Evolutionary conservation across 2,113 vertebrate genomes (phyloP), one percentile per base, ranked within the genome.

Genomic region (Zapornia atra): DNA sequence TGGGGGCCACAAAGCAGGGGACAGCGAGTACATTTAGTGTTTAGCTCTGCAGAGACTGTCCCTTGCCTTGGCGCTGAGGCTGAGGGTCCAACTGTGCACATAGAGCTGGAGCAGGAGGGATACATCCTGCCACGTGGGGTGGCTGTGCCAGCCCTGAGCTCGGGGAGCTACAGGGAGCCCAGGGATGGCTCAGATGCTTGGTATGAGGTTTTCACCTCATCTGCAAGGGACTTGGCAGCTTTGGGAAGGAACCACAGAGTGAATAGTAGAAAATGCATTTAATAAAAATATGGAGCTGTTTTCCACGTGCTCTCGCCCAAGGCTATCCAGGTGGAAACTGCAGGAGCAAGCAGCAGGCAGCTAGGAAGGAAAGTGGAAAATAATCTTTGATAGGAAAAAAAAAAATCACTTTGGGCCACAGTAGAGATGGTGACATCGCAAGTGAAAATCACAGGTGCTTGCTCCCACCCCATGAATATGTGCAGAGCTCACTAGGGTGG

Each of bases 91-190:
- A 10, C 15, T 82, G 24, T 4, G 10, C 22, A 22, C 0, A 2
- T 18, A 44, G 61, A 76, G 26, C n/a, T 2, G 4, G 31, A 24
- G 20, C 10, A 0, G 79, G 42, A 48, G 3, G 5, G 26, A 72
- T 17, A 10, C 2, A 3, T 38, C 44, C 53, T 36, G 21, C 29
- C 2, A 5, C 2, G 1, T 1, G 11, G 31, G 53, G 34, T 0
- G 8, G 46, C 36, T 66, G 64, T 57, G 64, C 63, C 83, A 79
- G 44, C 20, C 11, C 61, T 28, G 54, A 82, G 36, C 50, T 33
- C 0, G 0, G 15, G 29, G 25, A 78, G 15, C 56, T 46, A 24
- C 3, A 2, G 15, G 16, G 25, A 60, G 26, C 21, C 36, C 65
- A 64, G 38, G 28, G 25, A 51, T 13, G 38, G 51, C 61, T 79